phyloP scores from a whole-genome alignment of 2,797 vertebrate species.

The Pelobates cultripes region DNA sequence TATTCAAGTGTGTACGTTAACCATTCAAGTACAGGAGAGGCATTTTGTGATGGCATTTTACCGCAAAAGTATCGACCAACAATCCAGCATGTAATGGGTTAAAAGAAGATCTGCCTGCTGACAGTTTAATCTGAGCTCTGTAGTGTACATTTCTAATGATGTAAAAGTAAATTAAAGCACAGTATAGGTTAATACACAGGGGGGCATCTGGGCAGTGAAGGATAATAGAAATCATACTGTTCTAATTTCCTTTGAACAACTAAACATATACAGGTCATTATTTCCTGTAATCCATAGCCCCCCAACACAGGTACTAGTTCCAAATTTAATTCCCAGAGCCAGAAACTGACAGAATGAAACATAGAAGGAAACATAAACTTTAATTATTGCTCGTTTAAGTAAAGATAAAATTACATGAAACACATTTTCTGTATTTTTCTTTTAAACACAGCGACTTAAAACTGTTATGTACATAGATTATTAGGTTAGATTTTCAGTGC shows the following conservation, averaged over 20 bases:
- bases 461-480: slow-evolving; percentile 15
- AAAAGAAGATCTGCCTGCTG: slow-evolving; percentile 55
- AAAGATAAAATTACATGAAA: slow-evolving; percentile 33
- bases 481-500: neutral
- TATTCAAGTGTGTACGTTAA: neutral
- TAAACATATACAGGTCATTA: slow-evolving; percentile 80
- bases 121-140: slow-evolving; percentile 69
- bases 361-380: slow-evolving; percentile 67
- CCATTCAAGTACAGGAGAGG: neutral
- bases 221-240: slow-evolving; percentile 78
- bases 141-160: slow-evolving; percentile 73
- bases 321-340: slow-evolving; percentile 63
- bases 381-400: slow-evolving; percentile 31
- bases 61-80: neutral
- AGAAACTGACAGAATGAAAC: slow-evolving; percentile 71
- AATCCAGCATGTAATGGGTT: neutral
- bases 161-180: slow-evolving; percentile 71
- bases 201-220: slow-evolving; percentile 68
- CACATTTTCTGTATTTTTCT: neutral
- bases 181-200: slow-evolving; percentile 69
- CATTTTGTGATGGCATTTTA: too few relatives aligned
- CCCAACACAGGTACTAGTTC: slow-evolving; percentile 65
- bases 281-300: slow-evolving; percentile 71
- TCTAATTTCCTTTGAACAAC: slow-evolving; percentile 80
- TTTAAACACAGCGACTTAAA: neutral